Base-by-base conservation (phyloP, 35 echinoderm and acorn worm species). In the Heliocidaris tuberculata region DNA sequence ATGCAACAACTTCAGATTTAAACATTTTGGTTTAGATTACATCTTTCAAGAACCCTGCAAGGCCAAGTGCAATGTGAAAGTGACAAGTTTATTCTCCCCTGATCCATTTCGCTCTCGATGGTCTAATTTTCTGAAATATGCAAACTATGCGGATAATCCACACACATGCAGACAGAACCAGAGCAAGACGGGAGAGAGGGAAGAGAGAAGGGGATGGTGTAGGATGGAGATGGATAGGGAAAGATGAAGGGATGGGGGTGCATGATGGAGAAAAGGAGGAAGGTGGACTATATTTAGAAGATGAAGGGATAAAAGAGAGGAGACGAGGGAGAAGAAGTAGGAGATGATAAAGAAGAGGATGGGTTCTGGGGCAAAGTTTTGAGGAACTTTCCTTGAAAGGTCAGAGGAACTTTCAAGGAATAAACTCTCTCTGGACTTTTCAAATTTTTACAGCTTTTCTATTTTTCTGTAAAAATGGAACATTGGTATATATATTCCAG, bases 91-190 rank as follows among this genome's bases (percentile, higher is more conserved):
- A 47, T 48, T 89, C 87, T 89, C 47, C 86, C 12, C 31, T 89
- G 47, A 47, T 89, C 87, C 31, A 89, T 13, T 89, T 89, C 87
- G 24, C 91, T 48, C 91, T 48, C 6, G 48, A 93, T 49, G 47
- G 47, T 93, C 50, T 93, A 93, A 93, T 93, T 93, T 93, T 93
- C 91, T 48, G 91, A 93, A 93, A 93, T 93, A 93, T 93, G 31
- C 50, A 59, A 93, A 93, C 31, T 59, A 93, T 93, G 91, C 50
- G 50, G 91, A 93, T 93, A 93, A 93, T 93, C 91, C 91, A 48
- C 48, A 59, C 29, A 32, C 31, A 85, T 16, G 70, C 70, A 89
- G 31, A 42, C 47, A 93, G 91, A 59, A 93, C 87, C 47, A 52
- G 91, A 59, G 31, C 47, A 17, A n/a, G 91, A 48, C 10, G 91